These are phyloP conservation scores for Pandemis corylana DNA, from an alignment of 2,888 invertebrate genomes.

Conservation along the genomic window DNA sequence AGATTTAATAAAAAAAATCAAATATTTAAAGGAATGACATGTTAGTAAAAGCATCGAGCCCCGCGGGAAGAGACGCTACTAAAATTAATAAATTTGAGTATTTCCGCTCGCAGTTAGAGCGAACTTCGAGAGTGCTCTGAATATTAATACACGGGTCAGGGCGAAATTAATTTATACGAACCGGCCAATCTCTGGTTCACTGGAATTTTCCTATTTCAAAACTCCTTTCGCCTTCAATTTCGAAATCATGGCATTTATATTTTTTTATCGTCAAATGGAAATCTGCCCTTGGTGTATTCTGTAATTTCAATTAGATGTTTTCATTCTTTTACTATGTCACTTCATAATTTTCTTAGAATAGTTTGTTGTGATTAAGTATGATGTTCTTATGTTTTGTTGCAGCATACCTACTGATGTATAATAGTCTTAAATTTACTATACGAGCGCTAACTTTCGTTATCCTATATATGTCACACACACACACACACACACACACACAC, in stretches of 20 bases:
- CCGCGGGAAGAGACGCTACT: conserved; percentile 63
- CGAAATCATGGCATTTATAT: conserved; percentile 53
- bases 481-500: too few species aligned
- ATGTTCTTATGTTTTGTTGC: too few species aligned
- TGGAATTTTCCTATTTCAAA: conserved; percentile 73
- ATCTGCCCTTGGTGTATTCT: conserved; percentile 17
- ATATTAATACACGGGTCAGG: conserved; percentile 81
- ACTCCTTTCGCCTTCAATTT: conserved; percentile 70
- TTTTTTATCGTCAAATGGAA: conserved; percentile 27
- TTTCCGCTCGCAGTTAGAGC: conserved; percentile 75
- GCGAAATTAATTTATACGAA: conserved; percentile 80
- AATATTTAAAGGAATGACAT: conserved; percentile 56
- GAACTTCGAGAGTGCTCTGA: conserved; percentile 81
- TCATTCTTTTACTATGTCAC: background rate
- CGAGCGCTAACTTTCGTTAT: too few species aligned
- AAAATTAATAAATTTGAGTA: conserved; percentile 78
- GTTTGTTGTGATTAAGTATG: too few species aligned
- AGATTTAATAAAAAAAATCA: conserved; percentile 44
- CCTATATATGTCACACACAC: too few species aligned
- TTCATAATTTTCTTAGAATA: background rate
- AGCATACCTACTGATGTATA: too few species aligned
- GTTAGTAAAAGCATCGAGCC: conserved; percentile 56
- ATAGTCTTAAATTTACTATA: too few species aligned
- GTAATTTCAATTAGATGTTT: conserved; percentile 13
- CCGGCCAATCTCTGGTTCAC: conserved; percentile 73